Percentiles rank a stretch among this genome's conserved stretches.
These are phyloP conservation scores for Vimba vimba DNA, from an alignment of 2,113 vertebrate genomes.

Conservation along the genomic window DNA sequence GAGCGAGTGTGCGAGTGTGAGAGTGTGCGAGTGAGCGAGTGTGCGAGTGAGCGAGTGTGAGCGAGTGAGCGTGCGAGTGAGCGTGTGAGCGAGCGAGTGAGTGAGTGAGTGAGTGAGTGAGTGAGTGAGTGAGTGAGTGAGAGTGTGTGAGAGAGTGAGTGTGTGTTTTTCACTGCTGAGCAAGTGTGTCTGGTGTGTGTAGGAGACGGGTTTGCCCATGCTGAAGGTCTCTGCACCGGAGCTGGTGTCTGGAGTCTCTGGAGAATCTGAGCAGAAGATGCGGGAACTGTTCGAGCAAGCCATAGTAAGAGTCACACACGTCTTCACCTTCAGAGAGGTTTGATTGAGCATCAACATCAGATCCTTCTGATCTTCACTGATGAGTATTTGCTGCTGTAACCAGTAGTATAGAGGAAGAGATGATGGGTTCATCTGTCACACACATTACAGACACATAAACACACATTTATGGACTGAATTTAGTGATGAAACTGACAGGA, in stretches of 20 bases:
- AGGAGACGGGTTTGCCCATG: slow-evolving; percentile 90
- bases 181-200: background rate
- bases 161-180: background rate
- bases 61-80: background rate
- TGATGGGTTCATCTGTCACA: background rate
- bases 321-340: no score
- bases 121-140: background rate
- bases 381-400: background rate
- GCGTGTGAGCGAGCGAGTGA: background rate
- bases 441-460: no score
- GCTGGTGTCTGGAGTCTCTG: slow-evolving; percentile 94
- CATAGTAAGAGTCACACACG: slow-evolving; percentile 76
- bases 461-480: background rate
- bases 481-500: background rate
- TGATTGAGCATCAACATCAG: no score
- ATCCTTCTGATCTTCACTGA: background rate
- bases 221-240: slow-evolving; percentile 96
- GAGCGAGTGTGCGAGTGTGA: no score
- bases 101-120: background rate
- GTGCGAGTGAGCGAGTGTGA: background rate
- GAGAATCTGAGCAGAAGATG: slow-evolving; percentile 96
- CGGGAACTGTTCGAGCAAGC: slow-evolving; percentile 91
- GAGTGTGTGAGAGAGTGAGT: background rate
- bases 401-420: background rate
- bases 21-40: no score